Conservation (phyloP, 1,140 invertebrate species). For the Ladona fulva region DNA sequence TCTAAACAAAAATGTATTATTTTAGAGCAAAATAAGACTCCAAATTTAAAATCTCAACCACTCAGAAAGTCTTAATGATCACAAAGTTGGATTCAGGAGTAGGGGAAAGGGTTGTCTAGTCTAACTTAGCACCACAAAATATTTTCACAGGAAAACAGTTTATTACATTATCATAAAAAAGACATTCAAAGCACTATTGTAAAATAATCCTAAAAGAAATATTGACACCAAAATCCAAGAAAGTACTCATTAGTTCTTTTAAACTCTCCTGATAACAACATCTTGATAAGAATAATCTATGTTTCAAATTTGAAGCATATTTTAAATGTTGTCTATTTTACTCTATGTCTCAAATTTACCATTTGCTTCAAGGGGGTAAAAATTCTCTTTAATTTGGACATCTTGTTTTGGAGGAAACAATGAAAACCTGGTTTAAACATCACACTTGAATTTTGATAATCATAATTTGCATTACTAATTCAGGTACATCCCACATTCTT, state of each 20-base stretch:
- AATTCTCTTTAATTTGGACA: background rate
- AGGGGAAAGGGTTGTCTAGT: background rate
- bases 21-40: too few species aligned
- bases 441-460: background rate
- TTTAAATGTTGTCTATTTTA: background rate
- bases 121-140: background rate
- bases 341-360: background rate
- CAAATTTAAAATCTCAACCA: too few species aligned
- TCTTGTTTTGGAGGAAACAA: background rate
- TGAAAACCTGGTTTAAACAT: too few species aligned
- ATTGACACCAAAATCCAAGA: background rate
- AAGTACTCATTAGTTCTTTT: background rate
- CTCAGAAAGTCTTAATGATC: too few species aligned
- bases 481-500: background rate
- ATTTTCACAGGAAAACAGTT: constrained; percentile 6
- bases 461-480: background rate
- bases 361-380: background rate
- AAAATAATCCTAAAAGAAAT: constrained; percentile 5
- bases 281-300: background rate
- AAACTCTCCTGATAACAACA: background rate
- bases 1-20: too few species aligned
- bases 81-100: too few species aligned
- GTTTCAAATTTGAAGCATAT: background rate
- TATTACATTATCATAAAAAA: constrained; percentile 9
- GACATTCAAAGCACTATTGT: background rate